phyloP scores from a whole-genome alignment of 2,797 vertebrate species.

The Scyliorhinus canicula region DNA sequence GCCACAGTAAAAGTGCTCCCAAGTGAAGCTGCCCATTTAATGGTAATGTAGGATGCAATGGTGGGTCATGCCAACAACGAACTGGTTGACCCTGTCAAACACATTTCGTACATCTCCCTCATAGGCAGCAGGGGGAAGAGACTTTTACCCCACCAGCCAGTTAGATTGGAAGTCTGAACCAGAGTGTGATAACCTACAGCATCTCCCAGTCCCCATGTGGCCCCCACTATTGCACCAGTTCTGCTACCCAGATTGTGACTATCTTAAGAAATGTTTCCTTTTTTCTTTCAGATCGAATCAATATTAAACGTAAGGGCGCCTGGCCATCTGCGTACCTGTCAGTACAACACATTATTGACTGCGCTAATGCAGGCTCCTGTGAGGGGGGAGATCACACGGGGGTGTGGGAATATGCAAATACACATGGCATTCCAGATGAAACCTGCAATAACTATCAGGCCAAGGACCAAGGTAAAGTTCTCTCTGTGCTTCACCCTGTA shows the following conservation, averaged over 20 bases:
- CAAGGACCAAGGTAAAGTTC: conserved; percentile 75
- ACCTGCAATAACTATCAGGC: conserved; percentile 99
- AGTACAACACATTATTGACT: conserved; percentile 86
- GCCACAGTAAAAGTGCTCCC: no score
- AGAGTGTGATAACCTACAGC: neutral
- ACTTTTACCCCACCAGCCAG: neutral
- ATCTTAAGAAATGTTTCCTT: neutral
- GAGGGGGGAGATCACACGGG: conserved; percentile 75
- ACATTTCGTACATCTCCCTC: neutral
- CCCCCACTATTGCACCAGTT: neutral
- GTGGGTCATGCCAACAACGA: neutral
- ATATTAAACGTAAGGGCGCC: conserved; percentile 78
- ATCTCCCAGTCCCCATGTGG: neutral
- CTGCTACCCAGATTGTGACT: neutral
- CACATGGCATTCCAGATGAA: conserved; percentile 84
- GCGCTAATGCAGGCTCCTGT: conserved; percentile 69
- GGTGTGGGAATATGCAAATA: conserved; percentile 79
- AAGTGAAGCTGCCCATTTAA: neutral
- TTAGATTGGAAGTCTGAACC: neutral
- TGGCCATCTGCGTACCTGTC: conserved; percentile 91
- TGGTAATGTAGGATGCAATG: neutral
- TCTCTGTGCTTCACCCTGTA: conserved; percentile 11
- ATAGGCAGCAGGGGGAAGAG: neutral
- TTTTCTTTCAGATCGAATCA: conserved; percentile 77
- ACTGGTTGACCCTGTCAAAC: neutral